A percentile compares a stretch with the other conserved stretches of the same genome.
These are phyloP conservation scores for Laticauda colubrina DNA, from an alignment of 2,113 vertebrate genomes.

Conservation along the genomic window DNA sequence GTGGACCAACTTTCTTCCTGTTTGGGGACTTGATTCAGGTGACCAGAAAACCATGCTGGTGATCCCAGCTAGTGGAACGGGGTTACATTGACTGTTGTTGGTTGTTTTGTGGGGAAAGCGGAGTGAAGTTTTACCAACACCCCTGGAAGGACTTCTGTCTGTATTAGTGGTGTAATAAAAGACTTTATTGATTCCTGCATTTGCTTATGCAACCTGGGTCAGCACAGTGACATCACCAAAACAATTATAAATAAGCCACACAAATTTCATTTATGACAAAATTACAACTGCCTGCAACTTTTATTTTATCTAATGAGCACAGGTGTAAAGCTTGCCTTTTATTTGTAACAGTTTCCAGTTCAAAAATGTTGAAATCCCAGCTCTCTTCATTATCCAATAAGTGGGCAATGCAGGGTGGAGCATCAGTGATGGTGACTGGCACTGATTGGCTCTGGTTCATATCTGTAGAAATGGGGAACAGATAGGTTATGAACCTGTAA, in stretches of 20 bases:
- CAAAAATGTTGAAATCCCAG: conserved; percentile 97
- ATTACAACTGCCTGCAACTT: neutral
- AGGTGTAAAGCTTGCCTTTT: conserved; percentile 77
- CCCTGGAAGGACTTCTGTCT: neutral
- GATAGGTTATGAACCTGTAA: conserved; percentile 6
- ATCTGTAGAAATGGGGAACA: conserved; percentile 71
- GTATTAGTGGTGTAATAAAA: neutral
- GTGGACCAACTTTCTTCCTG: neutral
- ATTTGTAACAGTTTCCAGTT: conserved; percentile 90
- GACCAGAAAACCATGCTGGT: too few species aligned
- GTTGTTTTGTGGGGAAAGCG: neutral
- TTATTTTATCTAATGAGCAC: neutral
- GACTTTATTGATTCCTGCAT: neutral
- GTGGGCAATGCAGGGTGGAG: conserved; percentile 81
- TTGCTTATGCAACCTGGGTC: neutral
- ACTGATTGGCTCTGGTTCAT: conserved; percentile 81
- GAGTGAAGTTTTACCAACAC: neutral
- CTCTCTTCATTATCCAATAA: conserved; percentile 88
- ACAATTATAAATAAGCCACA: neutral
- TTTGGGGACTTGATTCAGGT: neutral
- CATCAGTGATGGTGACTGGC: conserved; percentile 83
- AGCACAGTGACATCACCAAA: neutral
- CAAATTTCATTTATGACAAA: neutral
- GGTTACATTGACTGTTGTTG: neutral
- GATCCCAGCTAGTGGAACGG: neutral